Conservation (phyloP, 2,797 vertebrate species). For the Acipenser transmontanus region DNA sequence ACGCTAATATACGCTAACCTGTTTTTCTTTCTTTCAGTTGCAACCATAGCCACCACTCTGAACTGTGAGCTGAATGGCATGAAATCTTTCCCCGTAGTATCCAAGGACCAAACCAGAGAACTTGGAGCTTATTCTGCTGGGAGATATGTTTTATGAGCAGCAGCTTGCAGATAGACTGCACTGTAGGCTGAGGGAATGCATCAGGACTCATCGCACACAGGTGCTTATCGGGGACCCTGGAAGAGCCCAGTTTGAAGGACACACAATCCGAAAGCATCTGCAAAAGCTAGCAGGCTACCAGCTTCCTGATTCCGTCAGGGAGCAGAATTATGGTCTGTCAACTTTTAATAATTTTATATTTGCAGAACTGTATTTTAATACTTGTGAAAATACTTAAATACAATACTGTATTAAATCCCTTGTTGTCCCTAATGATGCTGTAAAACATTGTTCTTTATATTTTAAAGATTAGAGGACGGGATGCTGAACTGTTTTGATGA, state of each 20-base stretch:
- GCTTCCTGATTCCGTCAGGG: constrained; percentile 61
- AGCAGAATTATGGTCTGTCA: constrained; percentile 80
- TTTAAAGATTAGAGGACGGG: too few species aligned
- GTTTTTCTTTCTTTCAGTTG: constrained; percentile 57
- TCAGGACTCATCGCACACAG: constrained; percentile 50
- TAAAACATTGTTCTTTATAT: too few species aligned
- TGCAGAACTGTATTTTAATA: too few species aligned
- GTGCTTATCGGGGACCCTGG: constrained; percentile 91
- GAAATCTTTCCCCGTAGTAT: constrained; percentile 60
- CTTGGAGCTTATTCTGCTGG: constrained; percentile 83
- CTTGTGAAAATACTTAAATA: too few species aligned
- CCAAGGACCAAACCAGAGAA: constrained; percentile 47
- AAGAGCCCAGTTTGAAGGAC: constrained; percentile 72
- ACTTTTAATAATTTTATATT: constrained; percentile 12
- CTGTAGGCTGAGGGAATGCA: constrained; percentile 69
- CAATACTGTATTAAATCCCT: too few species aligned
- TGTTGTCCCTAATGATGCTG: too few species aligned
- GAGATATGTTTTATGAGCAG: constrained; percentile 94
- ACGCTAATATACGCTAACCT: too few species aligned
- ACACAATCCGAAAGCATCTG: constrained; percentile 60
- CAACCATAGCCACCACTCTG: constrained; percentile 69
- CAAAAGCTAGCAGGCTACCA: constrained; percentile 65
- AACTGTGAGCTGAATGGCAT: constrained; percentile 81
- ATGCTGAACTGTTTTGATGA: too few species aligned
- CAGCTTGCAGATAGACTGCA: constrained; percentile 69